Conservation (phyloP, 2,888 invertebrate genomes). For the Hetaerina titia region DNA sequence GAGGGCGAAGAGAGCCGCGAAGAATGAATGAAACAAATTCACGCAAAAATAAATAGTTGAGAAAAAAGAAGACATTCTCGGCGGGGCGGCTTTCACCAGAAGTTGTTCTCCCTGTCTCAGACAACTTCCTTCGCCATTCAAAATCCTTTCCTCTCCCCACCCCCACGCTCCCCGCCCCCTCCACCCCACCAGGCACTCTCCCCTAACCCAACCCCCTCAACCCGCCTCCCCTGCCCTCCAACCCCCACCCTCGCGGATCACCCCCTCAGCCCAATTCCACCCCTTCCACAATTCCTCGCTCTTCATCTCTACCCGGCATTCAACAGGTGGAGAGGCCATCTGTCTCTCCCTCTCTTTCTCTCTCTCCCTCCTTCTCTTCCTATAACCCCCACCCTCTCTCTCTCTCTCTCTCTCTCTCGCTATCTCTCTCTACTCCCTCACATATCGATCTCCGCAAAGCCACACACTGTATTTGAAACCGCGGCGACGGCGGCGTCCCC, state of each 20-base stretch:
- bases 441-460: background rate
- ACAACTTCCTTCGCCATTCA: slow-evolving; percentile 35
- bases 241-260: background rate
- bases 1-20: background rate
- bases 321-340: slow-evolving; percentile 32
- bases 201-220: background rate
- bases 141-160: background rate
- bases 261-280: background rate
- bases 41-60: background rate
- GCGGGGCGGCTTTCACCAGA: slow-evolving; percentile 12
- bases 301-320: slow-evolving; percentile 18
- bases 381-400: background rate
- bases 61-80: background rate
- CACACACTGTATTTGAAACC: background rate
- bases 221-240: background rate
- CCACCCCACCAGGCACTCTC: background rate
- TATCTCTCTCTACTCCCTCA: background rate
- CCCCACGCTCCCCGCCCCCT: background rate
- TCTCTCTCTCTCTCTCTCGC: background rate
- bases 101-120: slow-evolving; percentile 8
- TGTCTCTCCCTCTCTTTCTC: background rate
- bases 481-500: background rate
- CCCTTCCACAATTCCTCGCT: background rate
- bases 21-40: background rate
- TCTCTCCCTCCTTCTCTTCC: background rate